Percentiles rank a stretch among this genome's conserved stretches.
phyloP scores from a whole-genome alignment of 2,113 vertebrate species.

The Hippocampus guttulatus region DNA sequence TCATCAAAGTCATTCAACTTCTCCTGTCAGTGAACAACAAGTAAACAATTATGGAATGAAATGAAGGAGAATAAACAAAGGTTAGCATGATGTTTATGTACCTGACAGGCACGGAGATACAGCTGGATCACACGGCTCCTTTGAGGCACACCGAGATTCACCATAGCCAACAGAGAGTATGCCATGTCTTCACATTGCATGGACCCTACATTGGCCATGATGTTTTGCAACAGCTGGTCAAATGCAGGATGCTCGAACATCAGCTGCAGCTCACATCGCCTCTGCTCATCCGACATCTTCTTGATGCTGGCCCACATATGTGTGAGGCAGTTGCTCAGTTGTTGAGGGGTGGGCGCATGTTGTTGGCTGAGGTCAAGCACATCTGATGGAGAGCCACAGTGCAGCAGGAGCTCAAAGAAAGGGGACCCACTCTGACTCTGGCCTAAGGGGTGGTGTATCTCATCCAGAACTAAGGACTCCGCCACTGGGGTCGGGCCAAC shows the following conservation, averaged over 20 bases:
- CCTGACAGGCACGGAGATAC: slow-evolving; percentile 81
- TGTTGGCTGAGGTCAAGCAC: slow-evolving; percentile 72
- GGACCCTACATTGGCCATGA: slow-evolving; percentile 50
- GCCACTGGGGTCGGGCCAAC: accelerated
- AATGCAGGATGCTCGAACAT: slow-evolving; percentile 81
- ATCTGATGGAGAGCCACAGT: slow-evolving; percentile 76
- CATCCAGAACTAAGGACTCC: background rate
- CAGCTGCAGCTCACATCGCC: slow-evolving; percentile 72
- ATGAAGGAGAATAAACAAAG: background rate
- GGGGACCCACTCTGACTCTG: accelerated
- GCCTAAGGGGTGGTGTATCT: accelerated
- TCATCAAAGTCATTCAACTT: slow-evolving; percentile 82
- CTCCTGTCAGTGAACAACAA: slow-evolving; percentile 72
- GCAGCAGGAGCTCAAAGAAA: slow-evolving; percentile 52
- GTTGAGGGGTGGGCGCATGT: slow-evolving; percentile 29
- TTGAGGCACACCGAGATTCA: slow-evolving; percentile 80
- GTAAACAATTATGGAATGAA: background rate
- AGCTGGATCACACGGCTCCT: slow-evolving; percentile 81
- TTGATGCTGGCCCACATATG: slow-evolving; percentile 75
- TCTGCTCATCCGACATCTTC: slow-evolving; percentile 73
- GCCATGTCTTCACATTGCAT: slow-evolving; percentile 62
- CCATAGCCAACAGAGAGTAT: slow-evolving; percentile 73
- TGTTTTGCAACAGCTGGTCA: slow-evolving; percentile 67
- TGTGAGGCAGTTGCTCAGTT: slow-evolving; percentile 68
- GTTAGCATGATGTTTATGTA: slow-evolving; percentile 25